Evolutionary conservation across 2,888 invertebrate species (phyloP), one percentile per base, ranked within the genome.

Genomic region (Cryptophagus acutangulus): DNA sequence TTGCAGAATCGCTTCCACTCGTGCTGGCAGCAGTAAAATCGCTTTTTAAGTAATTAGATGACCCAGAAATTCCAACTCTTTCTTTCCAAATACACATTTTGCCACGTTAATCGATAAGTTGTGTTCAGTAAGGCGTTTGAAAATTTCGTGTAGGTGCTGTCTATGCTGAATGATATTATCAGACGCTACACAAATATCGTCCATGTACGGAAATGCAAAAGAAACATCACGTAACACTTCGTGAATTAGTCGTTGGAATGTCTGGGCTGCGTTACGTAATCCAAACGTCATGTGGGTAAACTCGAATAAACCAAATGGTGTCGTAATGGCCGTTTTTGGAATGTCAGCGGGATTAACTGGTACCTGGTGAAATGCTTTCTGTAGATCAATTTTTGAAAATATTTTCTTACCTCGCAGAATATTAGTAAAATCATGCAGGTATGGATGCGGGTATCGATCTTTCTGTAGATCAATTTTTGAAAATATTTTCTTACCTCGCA

Each of bases 181-280:
- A n/a, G 51, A 49, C 8, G 55, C 45, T 8, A 73, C 0, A 65
- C 66, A 39, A 25, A 66, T 54, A 40, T 66, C 65, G 20, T 69
- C 65, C 0, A 69, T 36, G 36, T 66, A 69, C 0, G 47, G n/a
- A n/a, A n/a, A n/a, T 33, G 37, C 56, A 53, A 25, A 43, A 44
- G 40, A 68, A 62, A 62, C 33, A 3, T 57, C 60, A 2, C 54
- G 42, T 0, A 54, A 17, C 2, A 54, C 51, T 9, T 54, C 54
- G 30, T 68, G 61, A 8, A 70, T 60, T 24, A 66, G 67, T 3
- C 63, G 52, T 38, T 67, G 63, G 46, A 70, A 62, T 0, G 66
- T 65, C 43, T 70, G 64, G 1, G 61, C 62, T 1, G 70, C 65
- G 40, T 71, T 69, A 1, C 65, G 33, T 0, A 70, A 50, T 1